These are phyloP conservation scores for Apis laboriosa DNA, from an alignment of 1,140 invertebrate species.

Conservation along the genomic window DNA sequence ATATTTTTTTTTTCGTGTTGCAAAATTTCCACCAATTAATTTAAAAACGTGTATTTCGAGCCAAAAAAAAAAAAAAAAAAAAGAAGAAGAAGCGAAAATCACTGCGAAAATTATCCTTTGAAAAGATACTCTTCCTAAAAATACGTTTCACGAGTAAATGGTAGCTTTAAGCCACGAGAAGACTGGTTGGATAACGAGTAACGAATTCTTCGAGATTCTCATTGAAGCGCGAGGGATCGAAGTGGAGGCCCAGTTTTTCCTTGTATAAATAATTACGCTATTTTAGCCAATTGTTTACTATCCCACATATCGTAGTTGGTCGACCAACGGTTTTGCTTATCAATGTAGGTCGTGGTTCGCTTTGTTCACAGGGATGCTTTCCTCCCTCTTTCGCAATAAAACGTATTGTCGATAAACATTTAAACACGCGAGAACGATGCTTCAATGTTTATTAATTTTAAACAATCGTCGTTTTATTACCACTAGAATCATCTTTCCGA, in stretches of 20 bases:
- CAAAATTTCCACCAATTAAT: too few species aligned
- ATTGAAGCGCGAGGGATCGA: neutral
- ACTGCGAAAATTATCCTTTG: too few species aligned
- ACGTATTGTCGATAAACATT: conserved; percentile 11
- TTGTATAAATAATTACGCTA: conserved; percentile 51
- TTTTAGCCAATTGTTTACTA: conserved; percentile 47
- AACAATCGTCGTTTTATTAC: neutral
- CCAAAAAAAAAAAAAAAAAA: too few species aligned
- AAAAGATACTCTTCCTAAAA: too few species aligned
- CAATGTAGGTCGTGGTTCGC: conserved; percentile 42
- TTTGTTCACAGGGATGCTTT: conserved; percentile 3
- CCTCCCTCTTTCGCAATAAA: neutral
- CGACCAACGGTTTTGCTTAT: conserved; percentile 31
- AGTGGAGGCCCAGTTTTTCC: conserved; percentile 42
- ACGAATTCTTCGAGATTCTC: neutral
- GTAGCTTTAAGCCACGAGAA: neutral
- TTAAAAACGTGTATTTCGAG: too few species aligned
- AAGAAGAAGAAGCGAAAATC: too few species aligned
- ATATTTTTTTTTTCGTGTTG: too few species aligned
- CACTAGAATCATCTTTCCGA: too few species aligned
- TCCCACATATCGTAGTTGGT: conserved; percentile 3
- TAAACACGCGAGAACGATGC: neutral
- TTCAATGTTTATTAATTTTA: neutral
- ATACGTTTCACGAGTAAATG: too few species aligned
- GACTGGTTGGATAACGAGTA: too few species aligned